Conservation (phyloP, 2,113 vertebrate genomes). For the Diphyllodes magnificus region DNA sequence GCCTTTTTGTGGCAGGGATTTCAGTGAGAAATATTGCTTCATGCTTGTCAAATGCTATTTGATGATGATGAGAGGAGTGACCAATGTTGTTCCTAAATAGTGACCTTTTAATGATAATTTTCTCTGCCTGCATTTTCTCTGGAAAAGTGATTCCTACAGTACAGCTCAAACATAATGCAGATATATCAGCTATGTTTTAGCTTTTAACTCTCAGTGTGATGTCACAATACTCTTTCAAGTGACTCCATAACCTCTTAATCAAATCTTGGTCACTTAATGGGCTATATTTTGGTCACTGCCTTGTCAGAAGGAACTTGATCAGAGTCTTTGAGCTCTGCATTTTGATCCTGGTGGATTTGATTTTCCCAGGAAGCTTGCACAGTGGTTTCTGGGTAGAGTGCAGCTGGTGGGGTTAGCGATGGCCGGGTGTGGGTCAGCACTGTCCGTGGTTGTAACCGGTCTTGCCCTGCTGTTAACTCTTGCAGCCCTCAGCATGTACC, state of each 20-base stretch:
- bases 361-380: not conserved
- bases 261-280: not conserved
- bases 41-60: conserved; percentile 12
- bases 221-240: not conserved
- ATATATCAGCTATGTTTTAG: not conserved
- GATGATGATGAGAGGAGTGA: not conserved
- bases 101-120: conserved; percentile 26
- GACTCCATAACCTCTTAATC: not conserved
- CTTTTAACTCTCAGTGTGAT: not conserved
- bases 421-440: not conserved
- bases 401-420: not conserved
- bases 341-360: not conserved
- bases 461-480: conserved; percentile 74
- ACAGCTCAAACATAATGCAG: not conserved
- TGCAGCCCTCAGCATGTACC: conserved; percentile 86
- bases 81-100: not conserved
- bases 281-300: conserved; percentile 16
- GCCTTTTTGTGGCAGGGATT: conserved; percentile 47
- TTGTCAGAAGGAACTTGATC: not conserved
- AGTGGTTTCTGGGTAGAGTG: not conserved
- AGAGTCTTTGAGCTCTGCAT: not conserved
- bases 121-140: not conserved
- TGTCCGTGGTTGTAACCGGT: not conserved
- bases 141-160: not conserved
- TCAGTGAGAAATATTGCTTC: conserved; percentile 7